Conservation (phyloP, 2,888 invertebrate species). For the Mesochorus sp. region DNA sequence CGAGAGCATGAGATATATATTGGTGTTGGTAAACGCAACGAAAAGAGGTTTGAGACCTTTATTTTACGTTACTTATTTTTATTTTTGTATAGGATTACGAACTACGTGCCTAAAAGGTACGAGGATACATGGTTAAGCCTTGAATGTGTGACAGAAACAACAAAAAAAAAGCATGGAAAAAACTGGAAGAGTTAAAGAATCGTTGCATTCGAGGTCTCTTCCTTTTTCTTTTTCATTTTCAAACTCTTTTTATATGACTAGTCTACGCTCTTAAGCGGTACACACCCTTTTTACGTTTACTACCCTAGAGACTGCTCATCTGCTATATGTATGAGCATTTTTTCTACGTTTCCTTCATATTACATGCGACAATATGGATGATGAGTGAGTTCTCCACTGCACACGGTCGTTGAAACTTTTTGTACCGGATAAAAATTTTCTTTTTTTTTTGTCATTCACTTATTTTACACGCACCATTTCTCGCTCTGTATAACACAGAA, state of each 20-base stretch:
- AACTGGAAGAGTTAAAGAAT: constrained; percentile 17
- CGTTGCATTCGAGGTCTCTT: constrained; percentile 9
- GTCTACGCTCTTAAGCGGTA: not conserved
- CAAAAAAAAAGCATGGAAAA: constrained; percentile 28
- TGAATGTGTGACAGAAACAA: constrained; percentile 12
- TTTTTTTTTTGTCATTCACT: not conserved
- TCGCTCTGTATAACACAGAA: not conserved
- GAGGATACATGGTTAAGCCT: constrained; percentile 21
- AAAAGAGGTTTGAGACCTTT: not conserved
- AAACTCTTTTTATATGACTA: constrained; percentile 1
- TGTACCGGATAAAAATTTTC: not conserved
- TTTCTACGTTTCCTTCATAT: not conserved
- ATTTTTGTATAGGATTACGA: constrained; percentile 36
- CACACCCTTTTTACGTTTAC: not conserved
- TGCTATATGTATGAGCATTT: constrained; percentile 19
- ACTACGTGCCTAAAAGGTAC: constrained; percentile 16
- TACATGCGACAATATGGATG: not conserved
- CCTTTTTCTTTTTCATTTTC: not conserved
- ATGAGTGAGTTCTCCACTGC: not conserved
- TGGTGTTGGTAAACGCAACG: constrained; percentile 41
- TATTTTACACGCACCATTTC: too few species aligned
- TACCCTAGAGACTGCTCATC: not conserved
- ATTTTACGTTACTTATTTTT: not conserved
- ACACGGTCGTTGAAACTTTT: not conserved
- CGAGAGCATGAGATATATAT: constrained; percentile 52